Conservation (phyloP, 2,113 vertebrate species). For the Solea senegalensis region DNA sequence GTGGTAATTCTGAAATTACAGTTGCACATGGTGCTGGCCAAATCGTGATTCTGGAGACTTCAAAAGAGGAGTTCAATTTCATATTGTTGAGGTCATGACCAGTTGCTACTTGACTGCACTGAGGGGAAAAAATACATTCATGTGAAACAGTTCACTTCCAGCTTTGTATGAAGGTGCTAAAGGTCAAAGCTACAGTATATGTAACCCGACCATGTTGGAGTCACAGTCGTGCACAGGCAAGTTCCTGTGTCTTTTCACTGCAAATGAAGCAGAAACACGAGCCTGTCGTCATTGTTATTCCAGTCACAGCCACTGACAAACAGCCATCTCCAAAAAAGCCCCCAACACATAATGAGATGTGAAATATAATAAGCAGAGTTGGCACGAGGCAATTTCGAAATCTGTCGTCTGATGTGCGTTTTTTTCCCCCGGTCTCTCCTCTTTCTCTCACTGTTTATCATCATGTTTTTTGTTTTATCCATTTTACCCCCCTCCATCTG, state of each 20-base stretch:
- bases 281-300: constrained; percentile 60
- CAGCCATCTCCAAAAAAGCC: constrained; percentile 55
- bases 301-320: constrained; percentile 60
- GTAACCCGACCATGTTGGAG: not conserved
- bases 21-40: too few species aligned
- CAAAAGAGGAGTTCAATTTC: too few species aligned
- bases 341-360: constrained; percentile 69
- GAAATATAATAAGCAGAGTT: constrained; percentile 71
- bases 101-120: too few species aligned
- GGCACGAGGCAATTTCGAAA: constrained; percentile 63
- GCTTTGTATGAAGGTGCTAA: not conserved
- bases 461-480: constrained; percentile 49
- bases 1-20: too few species aligned
- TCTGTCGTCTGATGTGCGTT: constrained; percentile 32
- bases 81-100: too few species aligned
- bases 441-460: constrained; percentile 16
- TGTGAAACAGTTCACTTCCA: not conserved
- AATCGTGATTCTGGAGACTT: too few species aligned
- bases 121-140: not conserved
- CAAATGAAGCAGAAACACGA: constrained; percentile 30
- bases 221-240: constrained; percentile 1
- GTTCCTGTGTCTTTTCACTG: constrained; percentile 12
- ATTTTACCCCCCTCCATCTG: not conserved
- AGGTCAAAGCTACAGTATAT: not conserved
- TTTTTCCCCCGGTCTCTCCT: not conserved